phyloP scores from a whole-genome alignment of 2,797 vertebrate genomes.

The Cynodonichthys magdalenae region DNA sequence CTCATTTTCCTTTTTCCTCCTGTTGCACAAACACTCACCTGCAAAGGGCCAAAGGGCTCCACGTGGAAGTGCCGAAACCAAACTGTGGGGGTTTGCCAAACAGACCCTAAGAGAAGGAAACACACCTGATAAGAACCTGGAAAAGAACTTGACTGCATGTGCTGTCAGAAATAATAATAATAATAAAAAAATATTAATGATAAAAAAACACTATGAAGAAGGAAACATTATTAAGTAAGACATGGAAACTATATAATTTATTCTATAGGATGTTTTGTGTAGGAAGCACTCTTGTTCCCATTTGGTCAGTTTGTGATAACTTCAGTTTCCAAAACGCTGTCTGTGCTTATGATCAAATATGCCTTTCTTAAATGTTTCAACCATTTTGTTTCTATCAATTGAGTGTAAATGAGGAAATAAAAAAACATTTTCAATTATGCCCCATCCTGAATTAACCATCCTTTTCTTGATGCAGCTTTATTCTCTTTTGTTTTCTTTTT shows the following conservation, averaged over 20 bases:
- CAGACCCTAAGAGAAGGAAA: slow-evolving; percentile 27
- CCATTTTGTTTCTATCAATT: slow-evolving; percentile 92
- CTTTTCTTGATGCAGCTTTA: slow-evolving; percentile 21
- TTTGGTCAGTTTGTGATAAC: slow-evolving; percentile 93
- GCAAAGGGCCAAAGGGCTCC: slow-evolving; percentile 55
- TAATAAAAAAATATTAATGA: slow-evolving; percentile 20
- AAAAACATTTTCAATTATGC: slow-evolving; percentile 93
- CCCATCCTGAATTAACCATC: slow-evolving; percentile 76
- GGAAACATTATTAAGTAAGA: slow-evolving; percentile 85
- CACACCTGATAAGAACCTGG: slow-evolving; percentile 40
- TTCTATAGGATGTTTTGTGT: slow-evolving; percentile 98
- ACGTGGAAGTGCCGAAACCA: slow-evolving; percentile 68
- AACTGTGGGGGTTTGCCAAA: too few species aligned
- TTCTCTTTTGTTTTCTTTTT: not conserved
- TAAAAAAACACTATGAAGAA: slow-evolving; percentile 49
- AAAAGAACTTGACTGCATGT: slow-evolving; percentile 89
- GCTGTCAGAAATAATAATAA: slow-evolving; percentile 87
- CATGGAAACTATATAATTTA: slow-evolving; percentile 80
- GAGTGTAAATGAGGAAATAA: slow-evolving; percentile 96
- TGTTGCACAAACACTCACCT: slow-evolving; percentile 47
- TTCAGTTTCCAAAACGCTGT: slow-evolving; percentile 89
- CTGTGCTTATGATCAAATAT: slow-evolving; percentile 94
- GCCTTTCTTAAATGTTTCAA: slow-evolving; percentile 96
- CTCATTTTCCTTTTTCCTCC: slow-evolving; percentile 12
- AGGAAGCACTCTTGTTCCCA: slow-evolving; percentile 95